Conservation (phyloP, 2,888 invertebrate species). For the Cryptophagus acutangulus region DNA sequence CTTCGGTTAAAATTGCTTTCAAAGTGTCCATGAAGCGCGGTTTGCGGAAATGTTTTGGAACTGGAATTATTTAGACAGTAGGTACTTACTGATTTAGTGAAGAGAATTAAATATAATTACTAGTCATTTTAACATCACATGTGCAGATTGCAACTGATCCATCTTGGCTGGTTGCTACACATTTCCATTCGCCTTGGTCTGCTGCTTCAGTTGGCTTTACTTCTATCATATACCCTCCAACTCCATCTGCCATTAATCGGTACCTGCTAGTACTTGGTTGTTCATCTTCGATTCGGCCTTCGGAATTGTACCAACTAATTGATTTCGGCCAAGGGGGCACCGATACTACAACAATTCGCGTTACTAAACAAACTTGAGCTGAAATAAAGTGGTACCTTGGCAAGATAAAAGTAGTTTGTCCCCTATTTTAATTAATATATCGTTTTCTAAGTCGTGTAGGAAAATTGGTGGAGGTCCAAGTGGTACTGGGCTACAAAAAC, state of each 20-base stretch:
- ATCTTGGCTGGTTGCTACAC: conserved; percentile 72
- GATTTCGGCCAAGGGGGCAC: conserved; percentile 82
- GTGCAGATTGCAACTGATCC: conserved; percentile 72
- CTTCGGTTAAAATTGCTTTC: conserved; percentile 84
- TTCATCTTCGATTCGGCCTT: conserved; percentile 66
- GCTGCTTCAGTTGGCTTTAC: conserved; percentile 69
- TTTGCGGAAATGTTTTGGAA: conserved; percentile 84
- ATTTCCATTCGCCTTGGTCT: conserved; percentile 88
- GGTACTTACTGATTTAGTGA: no score
- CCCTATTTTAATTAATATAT: conserved; percentile 67
- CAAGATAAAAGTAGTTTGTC: conserved; percentile 70
- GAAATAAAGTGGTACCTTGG: conserved; percentile 54
- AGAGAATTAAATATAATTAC: no score
- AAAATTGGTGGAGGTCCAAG: conserved; percentile 75
- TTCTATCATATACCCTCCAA: conserved; percentile 75
- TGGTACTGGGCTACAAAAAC: conserved; percentile 46
- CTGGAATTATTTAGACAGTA: conserved; percentile 49
- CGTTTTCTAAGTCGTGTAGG: conserved; percentile 67
- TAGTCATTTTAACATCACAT: conserved; percentile 71
- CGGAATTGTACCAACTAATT: conserved; percentile 83
- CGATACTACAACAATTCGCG: conserved; percentile 51
- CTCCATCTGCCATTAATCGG: conserved; percentile 72
- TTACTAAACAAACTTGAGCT: background rate
- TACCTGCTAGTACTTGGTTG: conserved; percentile 58
- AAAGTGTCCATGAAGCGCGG: conserved; percentile 87